Conservation (phyloP, 2,113 vertebrate species). For the Gnathonemus echidnorhynchus region DNA sequence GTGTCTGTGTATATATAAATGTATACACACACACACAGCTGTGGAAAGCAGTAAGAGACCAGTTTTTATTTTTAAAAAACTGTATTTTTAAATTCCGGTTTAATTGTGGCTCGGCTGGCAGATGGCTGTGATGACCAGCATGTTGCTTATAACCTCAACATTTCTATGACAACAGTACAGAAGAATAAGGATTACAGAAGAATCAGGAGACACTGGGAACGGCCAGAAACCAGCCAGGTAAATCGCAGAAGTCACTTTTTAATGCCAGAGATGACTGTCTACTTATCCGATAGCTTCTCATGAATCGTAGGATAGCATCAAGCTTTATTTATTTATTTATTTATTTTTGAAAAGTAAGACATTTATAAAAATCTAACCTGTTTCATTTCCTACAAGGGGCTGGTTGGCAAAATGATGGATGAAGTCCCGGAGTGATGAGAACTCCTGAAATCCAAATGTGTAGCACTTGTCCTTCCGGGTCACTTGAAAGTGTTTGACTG, state of each 20-base stretch:
- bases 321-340: not conserved
- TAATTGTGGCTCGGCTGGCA: not conserved
- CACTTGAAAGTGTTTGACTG: conserved; percentile 91
- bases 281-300: too few species aligned
- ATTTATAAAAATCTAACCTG: conserved; percentile 63
- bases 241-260: not conserved
- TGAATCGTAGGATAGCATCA: too few species aligned
- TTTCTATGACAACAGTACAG: not conserved
- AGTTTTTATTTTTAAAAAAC: not conserved
- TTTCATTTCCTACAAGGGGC: conserved; percentile 87
- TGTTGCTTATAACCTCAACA: not conserved
- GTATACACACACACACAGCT: not conserved
- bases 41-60: too few species aligned
- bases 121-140: not conserved
- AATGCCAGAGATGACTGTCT: not conserved
- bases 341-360: not conserved
- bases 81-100: not conserved
- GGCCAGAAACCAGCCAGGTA: not conserved
- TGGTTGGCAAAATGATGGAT: conserved; percentile 89
- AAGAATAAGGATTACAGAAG: not conserved
- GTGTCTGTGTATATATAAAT: too few species aligned
- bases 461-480: conserved; percentile 62
- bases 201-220: not conserved
- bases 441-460: conserved; percentile 89
- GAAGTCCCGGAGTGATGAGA: conserved; percentile 74